Evolutionary conservation across 2,888 invertebrate species (phyloP), one percentile per base, ranked within the genome.

Genomic region (Cabera pusaria): DNA sequence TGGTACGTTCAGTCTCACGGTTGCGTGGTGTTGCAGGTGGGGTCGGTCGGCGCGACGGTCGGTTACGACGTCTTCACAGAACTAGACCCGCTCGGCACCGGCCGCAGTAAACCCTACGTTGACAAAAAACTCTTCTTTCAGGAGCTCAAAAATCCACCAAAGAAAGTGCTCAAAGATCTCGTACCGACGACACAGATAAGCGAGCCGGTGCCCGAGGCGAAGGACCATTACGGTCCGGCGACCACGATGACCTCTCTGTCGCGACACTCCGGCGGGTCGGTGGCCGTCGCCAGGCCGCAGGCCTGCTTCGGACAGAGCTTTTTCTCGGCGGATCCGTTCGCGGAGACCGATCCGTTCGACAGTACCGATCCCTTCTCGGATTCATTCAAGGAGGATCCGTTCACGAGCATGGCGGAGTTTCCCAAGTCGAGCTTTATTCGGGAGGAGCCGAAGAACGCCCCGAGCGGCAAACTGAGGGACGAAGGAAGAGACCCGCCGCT

Each of bases 41-140:
- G 73, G 75, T 69, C 65, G 72, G 65, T 69, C 81, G 70, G 75
- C 79, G 68, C 51, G 75, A 59, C 79, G 64, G 69, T 78, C 75
- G 70, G 84, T 77, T 93, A 93, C 90, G 96, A 96, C 90, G 95
- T 97, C 64, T 97, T 97, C 91, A 96, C 96, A 55, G 97, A 97
- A 78, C 90, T 97, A 82, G 97, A 97, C 91, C 97, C 97, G 45
- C 90, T 97, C 74, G 97, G 97, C 72, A 97, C 96, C 61, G 96
- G 97, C 71, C 93, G 95, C 82, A 95, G 94, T 85, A 95, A 95
- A 86, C 97, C 97, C 49, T 97, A 97, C 90, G 93, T 97, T 72
- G 97, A 97, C 91, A 96, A 96, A 90, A 97, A 97, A 91, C 96
- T 96, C 89, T 97, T 97, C 91, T 97, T 97, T 91, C 96, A 97